A percentile compares a stretch with the other conserved stretches of the same genome.
Conservation (phyloP, 2,797 vertebrate species). For the Dromococcyx pavoninus region DNA sequence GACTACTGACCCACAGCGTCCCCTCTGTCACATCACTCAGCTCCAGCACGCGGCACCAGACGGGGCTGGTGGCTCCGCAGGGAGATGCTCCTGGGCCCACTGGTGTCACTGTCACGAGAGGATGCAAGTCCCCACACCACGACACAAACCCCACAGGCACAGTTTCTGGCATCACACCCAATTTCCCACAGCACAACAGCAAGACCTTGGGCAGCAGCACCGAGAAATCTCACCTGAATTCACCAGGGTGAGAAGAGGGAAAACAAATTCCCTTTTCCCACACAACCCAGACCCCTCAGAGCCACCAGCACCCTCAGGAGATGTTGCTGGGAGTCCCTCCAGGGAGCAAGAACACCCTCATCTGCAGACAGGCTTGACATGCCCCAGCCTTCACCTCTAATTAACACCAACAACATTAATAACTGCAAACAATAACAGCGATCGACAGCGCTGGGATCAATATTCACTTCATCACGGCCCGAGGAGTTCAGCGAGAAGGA, state of each 20-base stretch:
- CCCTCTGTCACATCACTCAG: neutral
- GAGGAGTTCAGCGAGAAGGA: neutral
- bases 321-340: accelerated
- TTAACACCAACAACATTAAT: neutral
- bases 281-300: accelerated
- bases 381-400: neutral
- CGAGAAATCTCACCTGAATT: accelerated
- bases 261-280: neutral
- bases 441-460: neutral
- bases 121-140: neutral
- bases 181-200: neutral
- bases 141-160: neutral
- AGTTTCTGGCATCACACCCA: neutral
- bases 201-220: accelerated
- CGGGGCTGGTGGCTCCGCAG: neutral
- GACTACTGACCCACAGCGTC: accelerated
- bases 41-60: accelerated
- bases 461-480: neutral
- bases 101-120: accelerated
- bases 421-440: neutral
- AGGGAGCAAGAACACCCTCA: accelerated
- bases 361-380: accelerated
- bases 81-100: accelerated
- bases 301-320: neutral
- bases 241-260: accelerated